phyloP scores from a whole-genome alignment of 2,113 vertebrate genomes.

The Suncus etruscus region DNA sequence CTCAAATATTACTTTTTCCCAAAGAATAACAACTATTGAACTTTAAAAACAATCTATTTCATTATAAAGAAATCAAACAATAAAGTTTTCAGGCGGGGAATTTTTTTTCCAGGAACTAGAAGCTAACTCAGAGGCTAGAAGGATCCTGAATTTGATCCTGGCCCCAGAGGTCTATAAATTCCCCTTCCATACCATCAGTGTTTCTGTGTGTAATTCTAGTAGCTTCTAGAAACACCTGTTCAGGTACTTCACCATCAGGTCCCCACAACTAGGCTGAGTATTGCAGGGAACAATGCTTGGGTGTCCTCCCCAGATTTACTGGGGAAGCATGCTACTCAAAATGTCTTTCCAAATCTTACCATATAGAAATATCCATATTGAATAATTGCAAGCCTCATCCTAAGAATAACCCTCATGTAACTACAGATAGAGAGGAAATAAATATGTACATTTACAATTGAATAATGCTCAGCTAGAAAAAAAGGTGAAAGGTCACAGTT shows the following conservation, averaged over 20 bases:
- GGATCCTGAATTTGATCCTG: too few species aligned
- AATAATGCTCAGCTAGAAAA: too few species aligned
- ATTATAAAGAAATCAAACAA: slow-evolving; percentile 8
- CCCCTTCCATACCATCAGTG: too few species aligned
- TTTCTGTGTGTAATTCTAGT: too few species aligned
- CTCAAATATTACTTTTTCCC: slow-evolving; percentile 1
- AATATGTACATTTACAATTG: too few species aligned
- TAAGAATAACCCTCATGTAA: not conserved
- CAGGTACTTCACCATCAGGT: too few species aligned
- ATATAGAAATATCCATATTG: not conserved
- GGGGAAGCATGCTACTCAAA: not conserved
- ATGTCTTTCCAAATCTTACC: not conserved
- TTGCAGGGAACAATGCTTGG: too few species aligned
- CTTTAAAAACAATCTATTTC: slow-evolving; percentile 25
- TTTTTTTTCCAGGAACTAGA: not conserved
- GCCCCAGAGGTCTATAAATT: too few species aligned
- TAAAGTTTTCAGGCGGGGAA: not conserved
- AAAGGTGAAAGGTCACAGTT: too few species aligned
- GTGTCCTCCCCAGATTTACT: too few species aligned
- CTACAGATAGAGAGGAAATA: not conserved
- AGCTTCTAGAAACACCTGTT: too few species aligned
- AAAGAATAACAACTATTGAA: not conserved
- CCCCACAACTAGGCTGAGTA: too few species aligned
- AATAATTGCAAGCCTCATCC: not conserved
- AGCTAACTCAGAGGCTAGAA: not conserved